Conservation (phyloP, 2,888 invertebrate genomes). For the Ecliptopera silaceata region DNA sequence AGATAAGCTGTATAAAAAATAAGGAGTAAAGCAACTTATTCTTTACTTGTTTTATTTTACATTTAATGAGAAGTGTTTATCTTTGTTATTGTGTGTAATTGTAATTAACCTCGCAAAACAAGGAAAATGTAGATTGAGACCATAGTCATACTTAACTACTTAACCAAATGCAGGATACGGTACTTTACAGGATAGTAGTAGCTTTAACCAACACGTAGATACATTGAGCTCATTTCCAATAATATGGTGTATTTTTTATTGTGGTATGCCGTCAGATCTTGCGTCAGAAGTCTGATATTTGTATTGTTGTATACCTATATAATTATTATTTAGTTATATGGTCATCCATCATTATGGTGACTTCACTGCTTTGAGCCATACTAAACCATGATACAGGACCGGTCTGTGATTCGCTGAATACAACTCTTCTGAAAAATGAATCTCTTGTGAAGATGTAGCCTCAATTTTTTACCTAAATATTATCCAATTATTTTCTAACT, state of each 20-base stretch:
- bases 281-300: slow-evolving; percentile 14
- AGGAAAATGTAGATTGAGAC: not conserved
- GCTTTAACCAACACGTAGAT: not conserved
- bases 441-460: too few species aligned
- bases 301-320: slow-evolving; percentile 1
- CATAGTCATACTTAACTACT: not conserved
- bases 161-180: not conserved
- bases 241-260: slow-evolving; percentile 8
- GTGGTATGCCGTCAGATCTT: slow-evolving; percentile 21
- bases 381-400: not conserved
- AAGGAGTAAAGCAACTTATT: too few species aligned
- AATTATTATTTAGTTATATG: slow-evolving; percentile 13
- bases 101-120: not conserved
- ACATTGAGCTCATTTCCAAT: slow-evolving; percentile 17
- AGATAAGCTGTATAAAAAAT: too few species aligned
- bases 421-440: not conserved
- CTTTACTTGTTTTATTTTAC: too few species aligned
- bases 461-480: too few species aligned
- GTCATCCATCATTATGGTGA: slow-evolving; percentile 9
- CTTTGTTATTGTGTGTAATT: not conserved
- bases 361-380: not conserved
- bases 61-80: not conserved
- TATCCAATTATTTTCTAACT: too few species aligned
- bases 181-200: not conserved
- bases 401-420: not conserved